Base-by-base conservation (phyloP, 2,888 invertebrate genomes). In the Pristionchus exspectatus region DNA sequence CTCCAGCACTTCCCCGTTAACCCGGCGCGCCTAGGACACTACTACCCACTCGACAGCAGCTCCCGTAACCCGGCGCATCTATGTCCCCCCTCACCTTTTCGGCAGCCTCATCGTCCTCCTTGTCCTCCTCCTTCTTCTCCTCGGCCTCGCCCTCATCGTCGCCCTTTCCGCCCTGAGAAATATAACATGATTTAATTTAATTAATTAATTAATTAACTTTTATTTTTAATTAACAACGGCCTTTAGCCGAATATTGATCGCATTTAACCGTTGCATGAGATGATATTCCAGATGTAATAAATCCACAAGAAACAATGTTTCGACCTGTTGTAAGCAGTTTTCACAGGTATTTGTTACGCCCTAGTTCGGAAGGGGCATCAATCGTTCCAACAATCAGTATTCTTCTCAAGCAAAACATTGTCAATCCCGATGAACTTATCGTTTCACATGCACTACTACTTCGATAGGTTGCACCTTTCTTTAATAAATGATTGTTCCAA, bases 61-160 rank as follows among this genome's bases (percentile, higher is more conserved):
- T 18, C 59, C n/a, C n/a, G n/a, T 54, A 54, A 54, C 54, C 54
- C 54, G 54, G 2, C 54, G 54, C 54, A 9, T 9, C 54, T 54
- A 54, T 2, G 18, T 21, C 18, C 1, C n/a, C n/a, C 10, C 27
- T 21, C 21, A 38, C 84, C 85, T 92, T 91, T 85, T 92, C 91
- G 24, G 91, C 89, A 14, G 91, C 91, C 90, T 92, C 92, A 77
- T 92, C 91, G 88, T 91, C 92, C 87, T 92, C 92, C 74, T 92
- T 91, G 50, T 92, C 90, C 72, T 92, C 91, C 86, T 92, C 91
- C 14, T 89, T 89, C 38, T 83, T 50, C 69, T 87, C 66, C 50
- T 69, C 69, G 69, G 14, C 87, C n/a, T 87, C 81, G 2, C 16
- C 81, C 44, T 81, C 87, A 1, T 66, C 84, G 56, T 66, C 89